These are phyloP conservation scores for Menura novaehollandiae DNA, from an alignment of 2,113 vertebrate genomes.

Conservation along the genomic window DNA sequence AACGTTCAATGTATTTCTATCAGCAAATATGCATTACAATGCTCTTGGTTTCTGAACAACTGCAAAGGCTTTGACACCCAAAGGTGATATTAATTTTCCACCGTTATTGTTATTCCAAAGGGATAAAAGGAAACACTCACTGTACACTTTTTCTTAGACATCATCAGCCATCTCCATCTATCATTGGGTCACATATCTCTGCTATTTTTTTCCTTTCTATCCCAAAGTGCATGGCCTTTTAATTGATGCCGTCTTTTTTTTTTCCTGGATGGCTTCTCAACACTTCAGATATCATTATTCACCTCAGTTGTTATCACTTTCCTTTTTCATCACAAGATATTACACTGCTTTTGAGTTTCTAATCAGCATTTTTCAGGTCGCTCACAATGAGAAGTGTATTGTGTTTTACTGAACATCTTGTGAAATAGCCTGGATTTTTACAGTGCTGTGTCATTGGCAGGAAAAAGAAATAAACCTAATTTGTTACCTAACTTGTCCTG, in stretches of 20 bases:
- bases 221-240: background rate
- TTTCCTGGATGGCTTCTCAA: background rate
- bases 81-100: background rate
- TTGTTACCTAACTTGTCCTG: background rate
- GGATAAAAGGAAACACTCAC: background rate
- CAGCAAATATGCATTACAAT: background rate
- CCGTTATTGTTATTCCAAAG: background rate
- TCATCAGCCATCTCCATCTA: background rate
- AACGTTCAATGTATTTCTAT: background rate
- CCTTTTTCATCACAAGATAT: background rate
- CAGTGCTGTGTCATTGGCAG: background rate
- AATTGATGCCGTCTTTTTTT: background rate
- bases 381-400: background rate
- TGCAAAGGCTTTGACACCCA: background rate
- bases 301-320: background rate
- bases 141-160: background rate
- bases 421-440: background rate
- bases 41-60: background rate
- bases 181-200: background rate
- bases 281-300: background rate
- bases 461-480: too few species aligned
- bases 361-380: background rate
- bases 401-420: background rate
- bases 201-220: background rate
- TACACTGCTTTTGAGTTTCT: background rate